phyloP scores from a whole-genome alignment of 2,888 invertebrate genomes.

The Labia minor region DNA sequence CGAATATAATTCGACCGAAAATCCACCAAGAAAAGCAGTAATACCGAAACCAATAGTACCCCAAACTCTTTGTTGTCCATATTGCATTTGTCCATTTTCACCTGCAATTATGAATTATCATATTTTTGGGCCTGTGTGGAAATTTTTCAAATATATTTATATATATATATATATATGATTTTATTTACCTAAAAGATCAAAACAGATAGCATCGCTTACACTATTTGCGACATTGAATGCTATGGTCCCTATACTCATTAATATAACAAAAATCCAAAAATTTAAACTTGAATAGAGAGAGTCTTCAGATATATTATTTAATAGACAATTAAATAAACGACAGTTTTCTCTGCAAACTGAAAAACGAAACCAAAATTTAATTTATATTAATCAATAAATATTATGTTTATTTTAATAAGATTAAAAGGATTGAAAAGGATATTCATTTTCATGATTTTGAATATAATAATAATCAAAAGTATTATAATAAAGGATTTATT shows the following conservation, averaged over 20 bases:
- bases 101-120: slow-evolving; percentile 39
- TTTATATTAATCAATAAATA: too few species aligned
- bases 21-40: slow-evolving; percentile 60
- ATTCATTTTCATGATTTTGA: too few species aligned
- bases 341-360: background rate
- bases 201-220: slow-evolving; percentile 82
- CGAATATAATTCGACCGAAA: slow-evolving; percentile 55
- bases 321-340: background rate
- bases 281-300: slow-evolving; percentile 47
- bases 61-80: slow-evolving; percentile 72
- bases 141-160: too few species aligned
- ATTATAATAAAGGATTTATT: too few species aligned
- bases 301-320: slow-evolving; percentile 19
- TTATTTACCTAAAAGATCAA: slow-evolving; percentile 65
- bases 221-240: slow-evolving; percentile 77
- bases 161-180: background rate
- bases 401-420: too few species aligned
- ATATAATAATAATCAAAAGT: too few species aligned
- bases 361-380: too few species aligned
- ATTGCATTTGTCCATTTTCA: slow-evolving; percentile 52
- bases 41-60: slow-evolving; percentile 70
- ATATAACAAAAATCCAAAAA: slow-evolving; percentile 63
- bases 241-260: slow-evolving; percentile 63
- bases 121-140: too few species aligned
- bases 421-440: too few species aligned